These are phyloP conservation scores for Caenorhabditis brenneri DNA, from an alignment of 1,140 invertebrate genomes.

Conservation along the genomic window DNA sequence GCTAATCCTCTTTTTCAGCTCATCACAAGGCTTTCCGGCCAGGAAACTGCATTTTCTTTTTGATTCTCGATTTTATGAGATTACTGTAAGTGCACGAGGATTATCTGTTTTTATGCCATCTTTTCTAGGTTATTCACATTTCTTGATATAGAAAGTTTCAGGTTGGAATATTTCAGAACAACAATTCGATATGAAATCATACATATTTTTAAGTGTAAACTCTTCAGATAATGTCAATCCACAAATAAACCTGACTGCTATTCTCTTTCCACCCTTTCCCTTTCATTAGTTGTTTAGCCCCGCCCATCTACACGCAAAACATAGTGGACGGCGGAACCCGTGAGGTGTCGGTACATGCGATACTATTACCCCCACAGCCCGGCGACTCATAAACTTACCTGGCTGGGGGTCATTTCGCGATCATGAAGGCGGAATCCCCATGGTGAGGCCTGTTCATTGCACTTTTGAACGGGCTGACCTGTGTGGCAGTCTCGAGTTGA, in stretches of 20 bases:
- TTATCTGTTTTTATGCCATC: too few species aligned
- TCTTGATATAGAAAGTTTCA: too few species aligned
- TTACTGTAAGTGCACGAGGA: background rate
- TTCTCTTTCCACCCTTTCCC: too few species aligned
- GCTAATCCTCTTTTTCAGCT: conserved; percentile 21
- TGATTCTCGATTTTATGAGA: background rate
- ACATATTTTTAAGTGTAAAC: too few species aligned
- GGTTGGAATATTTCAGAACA: too few species aligned
- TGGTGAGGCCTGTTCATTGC: conserved; percentile 33
- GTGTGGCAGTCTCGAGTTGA: conserved; percentile 42
- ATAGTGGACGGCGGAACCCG: conserved; percentile 6
- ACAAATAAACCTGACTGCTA: too few species aligned
- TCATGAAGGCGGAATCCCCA: conserved; percentile 34
- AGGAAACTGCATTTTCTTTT: background rate
- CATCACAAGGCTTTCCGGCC: background rate
- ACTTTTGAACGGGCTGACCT: conserved; percentile 35
- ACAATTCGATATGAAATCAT: too few species aligned
- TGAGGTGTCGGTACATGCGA: background rate
- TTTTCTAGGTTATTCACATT: too few species aligned
- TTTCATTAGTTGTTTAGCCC: too few species aligned
- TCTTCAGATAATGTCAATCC: too few species aligned
- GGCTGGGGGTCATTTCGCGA: conserved; percentile 33
- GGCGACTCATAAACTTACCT: conserved; percentile 23
- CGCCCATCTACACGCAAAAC: too few species aligned
- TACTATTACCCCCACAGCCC: background rate